These are phyloP conservation scores for Megaustenia siamemsis DNA, from an alignment of 2,888 invertebrate species.

Conservation along the genomic window DNA sequence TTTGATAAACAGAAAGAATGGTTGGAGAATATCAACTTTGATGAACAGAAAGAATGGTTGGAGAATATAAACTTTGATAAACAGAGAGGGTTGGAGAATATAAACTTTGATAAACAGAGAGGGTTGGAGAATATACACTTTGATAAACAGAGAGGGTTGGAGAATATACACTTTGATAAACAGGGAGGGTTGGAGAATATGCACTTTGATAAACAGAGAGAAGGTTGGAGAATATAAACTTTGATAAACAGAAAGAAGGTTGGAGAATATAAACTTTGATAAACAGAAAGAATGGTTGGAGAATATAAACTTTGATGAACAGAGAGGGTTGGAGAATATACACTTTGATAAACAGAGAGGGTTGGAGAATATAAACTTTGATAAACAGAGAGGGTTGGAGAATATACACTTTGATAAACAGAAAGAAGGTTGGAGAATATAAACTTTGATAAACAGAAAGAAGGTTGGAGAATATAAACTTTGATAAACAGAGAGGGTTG, in stretches of 20 bases:
- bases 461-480: no score
- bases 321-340: neutral
- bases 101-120: neutral
- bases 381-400: neutral
- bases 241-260: neutral
- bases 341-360: neutral
- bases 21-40: no score
- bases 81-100: neutral
- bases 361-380: neutral
- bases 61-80: neutral
- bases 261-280: neutral
- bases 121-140: neutral
- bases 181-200: neutral
- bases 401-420: neutral
- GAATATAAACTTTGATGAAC: neutral
- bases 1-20: no score
- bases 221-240: neutral
- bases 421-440: neutral
- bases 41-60: neutral
- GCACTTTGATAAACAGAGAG: neutral
- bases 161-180: neutral
- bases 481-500: no score
- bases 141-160: neutral
- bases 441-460: neutral
- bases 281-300: neutral